Evolutionary conservation across 1,140 invertebrate genomes (phyloP).

Genomic region (Drosophila lowei): DNA sequence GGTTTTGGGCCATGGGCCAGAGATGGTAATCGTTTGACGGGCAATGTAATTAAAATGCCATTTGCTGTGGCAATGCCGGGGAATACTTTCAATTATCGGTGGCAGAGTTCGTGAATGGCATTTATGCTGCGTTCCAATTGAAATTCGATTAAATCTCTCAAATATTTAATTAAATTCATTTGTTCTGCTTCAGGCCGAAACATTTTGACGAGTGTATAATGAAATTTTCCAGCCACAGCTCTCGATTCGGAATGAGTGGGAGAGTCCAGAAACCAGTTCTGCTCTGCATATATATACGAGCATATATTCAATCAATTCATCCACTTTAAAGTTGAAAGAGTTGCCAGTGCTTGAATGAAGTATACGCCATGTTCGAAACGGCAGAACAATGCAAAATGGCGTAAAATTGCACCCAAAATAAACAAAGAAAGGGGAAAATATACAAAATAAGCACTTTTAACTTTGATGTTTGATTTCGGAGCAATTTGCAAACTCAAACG

Average conservation of each 20-base stretch:
- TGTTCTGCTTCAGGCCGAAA: not conserved
- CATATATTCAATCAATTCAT: conserved; percentile 33
- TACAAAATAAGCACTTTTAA: conserved; percentile 54
- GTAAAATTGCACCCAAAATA: conserved; percentile 33
- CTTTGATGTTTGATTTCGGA: conserved; percentile 59
- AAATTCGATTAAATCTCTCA: conserved; percentile 57
- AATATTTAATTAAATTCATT: conserved; percentile 53
- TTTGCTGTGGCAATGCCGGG: conserved; percentile 44
- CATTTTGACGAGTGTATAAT: conserved; percentile 22
- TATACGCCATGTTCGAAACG: conserved; percentile 35
- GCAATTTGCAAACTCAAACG: conserved; percentile 57
- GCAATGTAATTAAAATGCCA: conserved; percentile 63
- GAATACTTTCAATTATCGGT: conserved; percentile 55
- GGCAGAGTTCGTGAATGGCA: conserved; percentile 38
- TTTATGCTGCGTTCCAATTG: conserved; percentile 45
- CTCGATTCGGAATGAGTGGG: not conserved
- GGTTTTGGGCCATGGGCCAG: conserved; percentile 1
- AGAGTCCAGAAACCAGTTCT: not conserved
- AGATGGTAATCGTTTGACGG: not conserved
- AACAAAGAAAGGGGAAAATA: conserved; percentile 43
- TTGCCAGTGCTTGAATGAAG: conserved; percentile 38
- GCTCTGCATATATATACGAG: conserved; percentile 4
- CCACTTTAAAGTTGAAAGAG: conserved; percentile 11
- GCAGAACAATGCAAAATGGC: conserved; percentile 32
- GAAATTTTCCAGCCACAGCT: conserved; percentile 33